Percentiles rank a stretch among this genome's conserved stretches.
Evolutionary conservation across 30 jellyfish, hydroid and myxozoan species (phyloP).

Genomic region (Chironex yamaguchii): DNA sequence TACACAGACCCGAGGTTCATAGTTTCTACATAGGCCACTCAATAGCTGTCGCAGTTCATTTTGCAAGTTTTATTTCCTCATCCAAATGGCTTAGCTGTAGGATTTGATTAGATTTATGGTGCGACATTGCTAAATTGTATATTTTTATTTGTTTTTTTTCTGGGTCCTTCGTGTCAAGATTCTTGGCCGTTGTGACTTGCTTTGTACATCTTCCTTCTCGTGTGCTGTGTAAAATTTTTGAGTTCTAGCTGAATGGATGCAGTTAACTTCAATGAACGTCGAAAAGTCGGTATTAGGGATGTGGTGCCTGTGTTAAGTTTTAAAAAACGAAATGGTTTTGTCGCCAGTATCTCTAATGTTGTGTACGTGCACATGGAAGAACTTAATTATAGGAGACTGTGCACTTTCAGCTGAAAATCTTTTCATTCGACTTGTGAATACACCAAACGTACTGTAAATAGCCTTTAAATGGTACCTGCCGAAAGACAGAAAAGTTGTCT

Average conservation of each 20-base stretch:
- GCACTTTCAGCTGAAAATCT: slow-evolving; percentile 1
- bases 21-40: too few species aligned
- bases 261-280: neutral
- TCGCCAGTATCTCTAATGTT: too few species aligned
- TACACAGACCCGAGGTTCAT: too few species aligned
- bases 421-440: neutral
- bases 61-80: too few species aligned
- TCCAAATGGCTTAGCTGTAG: neutral
- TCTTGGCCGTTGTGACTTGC: neutral
- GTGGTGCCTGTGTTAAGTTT: neutral
- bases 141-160: too few species aligned
- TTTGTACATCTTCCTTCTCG: neutral
- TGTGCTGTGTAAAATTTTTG: neutral
- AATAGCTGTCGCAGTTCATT: too few species aligned
- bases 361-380: neutral
- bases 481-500: neutral
- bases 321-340: neutral
- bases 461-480: neutral
- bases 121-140: neutral
- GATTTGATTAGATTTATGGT: neutral
- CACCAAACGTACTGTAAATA: neutral
- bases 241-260: neutral
- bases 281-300: neutral
- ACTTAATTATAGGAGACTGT: neutral
- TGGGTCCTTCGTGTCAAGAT: neutral